Conservation (phyloP, 64 coral and sea anemone genomes). For the Actinia tenebrosa region DNA sequence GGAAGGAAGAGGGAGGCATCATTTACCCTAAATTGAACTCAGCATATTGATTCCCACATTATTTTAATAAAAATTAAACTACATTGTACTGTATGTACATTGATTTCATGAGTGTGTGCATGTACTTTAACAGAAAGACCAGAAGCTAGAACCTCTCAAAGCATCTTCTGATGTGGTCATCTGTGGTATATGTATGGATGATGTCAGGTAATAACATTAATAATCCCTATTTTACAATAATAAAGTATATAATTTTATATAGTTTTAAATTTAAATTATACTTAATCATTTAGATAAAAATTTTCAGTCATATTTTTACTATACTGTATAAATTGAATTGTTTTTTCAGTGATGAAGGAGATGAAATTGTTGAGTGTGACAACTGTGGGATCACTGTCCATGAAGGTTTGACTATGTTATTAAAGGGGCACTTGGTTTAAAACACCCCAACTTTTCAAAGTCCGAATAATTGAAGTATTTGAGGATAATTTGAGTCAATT, state of each 20-base stretch:
- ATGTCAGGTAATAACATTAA: conserved; percentile 56
- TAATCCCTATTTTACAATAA: too few relatives aligned
- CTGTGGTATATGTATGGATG: conserved; percentile 91
- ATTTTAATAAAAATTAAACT: too few relatives aligned
- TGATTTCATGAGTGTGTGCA: not conserved
- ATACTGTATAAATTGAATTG: not conserved
- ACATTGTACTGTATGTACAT: too few relatives aligned
- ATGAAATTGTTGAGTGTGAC: conserved; percentile 98
- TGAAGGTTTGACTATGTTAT: conserved; percentile 49
- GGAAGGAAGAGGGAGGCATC: too few relatives aligned
- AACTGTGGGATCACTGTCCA: conserved; percentile 97
- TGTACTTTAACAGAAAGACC: not conserved
- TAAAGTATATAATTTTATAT: too few relatives aligned
- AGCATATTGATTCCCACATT: too few relatives aligned
- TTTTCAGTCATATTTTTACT: not conserved
- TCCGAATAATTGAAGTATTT: too few relatives aligned
- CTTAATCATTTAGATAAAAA: not conserved
- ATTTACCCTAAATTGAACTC: too few relatives aligned
- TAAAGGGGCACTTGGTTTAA: too few relatives aligned
- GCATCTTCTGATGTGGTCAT: conserved; percentile 60
- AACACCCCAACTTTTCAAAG: too few relatives aligned
- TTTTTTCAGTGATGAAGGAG: conserved; percentile 80
- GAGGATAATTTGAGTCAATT: too few relatives aligned
- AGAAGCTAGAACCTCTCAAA: conserved; percentile 14
- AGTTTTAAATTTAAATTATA: too few relatives aligned